A percentile compares a stretch with the other conserved stretches of the same genome.
phyloP scores from a whole-genome alignment of 2,113 vertebrate genomes.

The Phalacrocorax carbo region DNA sequence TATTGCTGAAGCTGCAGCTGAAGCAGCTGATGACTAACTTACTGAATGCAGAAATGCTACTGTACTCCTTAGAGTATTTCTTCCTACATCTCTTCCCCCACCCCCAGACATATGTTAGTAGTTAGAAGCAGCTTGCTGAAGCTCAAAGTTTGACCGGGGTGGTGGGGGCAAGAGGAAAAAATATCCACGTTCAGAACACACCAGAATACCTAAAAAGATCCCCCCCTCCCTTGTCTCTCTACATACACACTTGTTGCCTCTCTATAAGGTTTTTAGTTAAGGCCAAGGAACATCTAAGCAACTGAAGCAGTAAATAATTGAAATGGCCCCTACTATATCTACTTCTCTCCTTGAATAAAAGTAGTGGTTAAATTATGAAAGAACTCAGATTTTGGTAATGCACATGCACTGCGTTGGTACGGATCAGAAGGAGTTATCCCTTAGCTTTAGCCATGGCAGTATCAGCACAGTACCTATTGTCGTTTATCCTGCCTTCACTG shows the following conservation, averaged over 20 bases:
- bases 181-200: neutral
- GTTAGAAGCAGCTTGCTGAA: constrained; percentile 69
- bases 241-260: neutral
- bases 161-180: too few relatives aligned
- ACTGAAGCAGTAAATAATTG: neutral
- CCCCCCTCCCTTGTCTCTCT: neutral
- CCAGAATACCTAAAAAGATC: neutral
- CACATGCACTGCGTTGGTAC: neutral
- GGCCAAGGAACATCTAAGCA: neutral
- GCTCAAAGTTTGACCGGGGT: constrained; percentile 29
- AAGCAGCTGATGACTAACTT: constrained; percentile 64
- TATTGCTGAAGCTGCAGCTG: neutral
- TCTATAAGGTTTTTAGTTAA: neutral
- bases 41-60: constrained; percentile 74
- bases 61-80: constrained; percentile 65
- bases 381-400: neutral
- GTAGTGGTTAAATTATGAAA: neutral
- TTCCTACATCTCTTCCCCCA: constrained; percentile 43
- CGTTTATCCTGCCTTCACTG: neutral
- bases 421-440: neutral
- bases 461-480: neutral
- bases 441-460: neutral
- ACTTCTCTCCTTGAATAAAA: neutral
- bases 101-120: constrained; percentile 68
- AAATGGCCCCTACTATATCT: neutral